Percentiles rank a stretch among this genome's conserved stretches.
phyloP scores from a whole-genome alignment of 37 sponge, comb jelly and placozoan genomes.

The Ianthella basta region DNA sequence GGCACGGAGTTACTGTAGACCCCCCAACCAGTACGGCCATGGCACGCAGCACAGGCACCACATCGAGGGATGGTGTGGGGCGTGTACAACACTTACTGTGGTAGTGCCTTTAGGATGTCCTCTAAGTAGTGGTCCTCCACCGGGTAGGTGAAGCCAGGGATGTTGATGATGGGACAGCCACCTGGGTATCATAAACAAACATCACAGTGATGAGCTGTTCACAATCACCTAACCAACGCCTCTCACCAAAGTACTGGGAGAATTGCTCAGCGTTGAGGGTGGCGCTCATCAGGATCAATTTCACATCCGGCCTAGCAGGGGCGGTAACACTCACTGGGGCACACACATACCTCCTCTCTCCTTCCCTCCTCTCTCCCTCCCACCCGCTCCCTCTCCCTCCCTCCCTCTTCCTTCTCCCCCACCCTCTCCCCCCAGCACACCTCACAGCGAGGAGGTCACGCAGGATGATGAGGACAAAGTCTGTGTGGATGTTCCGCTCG shows the following conservation, averaged over 20 bases:
- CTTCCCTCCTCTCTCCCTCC: too few relatives aligned
- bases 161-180: constrained; percentile 60
- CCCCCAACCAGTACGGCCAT: too few relatives aligned
- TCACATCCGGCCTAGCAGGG: constrained; percentile 76
- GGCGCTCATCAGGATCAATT: constrained; percentile 91
- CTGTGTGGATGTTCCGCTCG: constrained; percentile 77
- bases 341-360: not conserved
- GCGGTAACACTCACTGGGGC: not conserved
- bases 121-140: constrained; percentile 71
- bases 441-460: constrained; percentile 66
- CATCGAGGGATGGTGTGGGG: not conserved
- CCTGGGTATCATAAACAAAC: constrained; percentile 17
- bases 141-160: constrained; percentile 60
- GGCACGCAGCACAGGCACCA: too few relatives aligned
- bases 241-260: constrained; percentile 78
- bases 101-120: constrained; percentile 44
- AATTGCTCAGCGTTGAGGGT: constrained; percentile 80
- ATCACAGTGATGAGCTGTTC: not conserved
- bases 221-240: not conserved
- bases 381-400: too few relatives aligned
- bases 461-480: constrained; percentile 83
- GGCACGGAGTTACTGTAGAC: too few relatives aligned
- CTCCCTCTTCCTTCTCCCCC: too few relatives aligned
- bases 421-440: constrained; percentile 1
- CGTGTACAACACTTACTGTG: constrained; percentile 24